Evolutionary conservation across 2,888 invertebrate species (phyloP), one percentile per base, ranked within the genome.

Genomic region (Stenurella melanura): DNA sequence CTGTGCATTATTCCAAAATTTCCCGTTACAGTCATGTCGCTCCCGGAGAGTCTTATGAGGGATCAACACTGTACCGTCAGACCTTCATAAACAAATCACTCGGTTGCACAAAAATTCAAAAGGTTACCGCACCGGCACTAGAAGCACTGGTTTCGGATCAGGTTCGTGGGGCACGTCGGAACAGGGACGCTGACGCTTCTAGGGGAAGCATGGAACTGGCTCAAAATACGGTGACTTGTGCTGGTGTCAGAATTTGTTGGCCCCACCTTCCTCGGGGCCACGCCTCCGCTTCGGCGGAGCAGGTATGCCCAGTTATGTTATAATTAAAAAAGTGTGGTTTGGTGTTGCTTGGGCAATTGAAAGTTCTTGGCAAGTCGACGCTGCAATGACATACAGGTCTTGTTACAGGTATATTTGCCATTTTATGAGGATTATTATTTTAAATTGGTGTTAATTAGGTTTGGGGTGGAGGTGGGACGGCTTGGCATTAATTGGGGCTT

Each of bases 1-100:
- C 90, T 85, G 82, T 89, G 89, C 90, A 90, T 90, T 84, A 89
- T 89, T 85, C 89, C 89, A 85, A 89, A 88, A 85, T 89, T 89
- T 74, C 89, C 88, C 75, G 89, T 89, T 77, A 90, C 89, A 82
- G 90, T 90, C 90, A 90, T 90, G 82, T 83, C 86, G 78, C 71
- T 56, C 70, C 11, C 17, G 26, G 72, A 50, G 50, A 63, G 38
- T 72, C 63, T 18, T 19, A 54, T 67, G 21, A 18, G 17, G 19
- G 15, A 12, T 10, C 63, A 26, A 42, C 54, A 54, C 63, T 63
- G 15, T 61, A 17, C 67, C 54, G 18, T 60, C 61, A 61, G 71
- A 71, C 42, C 38, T 21, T 63, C 72, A 72, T 72, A 21, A 69
- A 74, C 56, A 74, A 58, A n/a, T 50, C 58, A 34, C 67, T 26